A percentile compares a stretch with the other conserved stretches of the same genome.
These are phyloP conservation scores for Dendrolimus houi DNA, from an alignment of 2,888 invertebrate genomes.

Conservation along the genomic window DNA sequence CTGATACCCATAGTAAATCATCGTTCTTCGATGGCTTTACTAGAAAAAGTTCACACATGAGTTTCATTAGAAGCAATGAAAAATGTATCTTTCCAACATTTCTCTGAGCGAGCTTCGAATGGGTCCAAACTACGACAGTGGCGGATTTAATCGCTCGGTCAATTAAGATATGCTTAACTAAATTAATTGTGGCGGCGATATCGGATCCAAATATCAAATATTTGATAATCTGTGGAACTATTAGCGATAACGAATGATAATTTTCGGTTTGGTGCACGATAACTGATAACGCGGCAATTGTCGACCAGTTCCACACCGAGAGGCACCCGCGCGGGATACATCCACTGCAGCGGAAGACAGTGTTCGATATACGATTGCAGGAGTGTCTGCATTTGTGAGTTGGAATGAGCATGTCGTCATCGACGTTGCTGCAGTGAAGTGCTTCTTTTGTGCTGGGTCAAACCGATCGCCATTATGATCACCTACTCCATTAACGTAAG, in stretches of 20 bases:
- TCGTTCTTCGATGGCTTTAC: too few species aligned
- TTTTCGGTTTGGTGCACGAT: not conserved
- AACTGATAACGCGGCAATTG: not conserved
- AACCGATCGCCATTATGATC: not conserved
- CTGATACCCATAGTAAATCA: too few species aligned
- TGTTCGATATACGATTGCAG: not conserved
- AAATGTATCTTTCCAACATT: too few species aligned
- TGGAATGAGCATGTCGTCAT: not conserved
- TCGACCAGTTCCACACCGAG: not conserved
- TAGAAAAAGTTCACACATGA: too few species aligned
- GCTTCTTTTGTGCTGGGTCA: not conserved
- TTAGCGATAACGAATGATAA: slow-evolving; percentile 1
- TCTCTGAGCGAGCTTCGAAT: too few species aligned
- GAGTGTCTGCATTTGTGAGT: not conserved
- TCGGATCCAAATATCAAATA: not conserved
- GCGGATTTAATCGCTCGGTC: not conserved
- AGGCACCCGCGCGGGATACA: not conserved
- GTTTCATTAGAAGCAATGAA: too few species aligned
- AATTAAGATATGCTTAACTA: not conserved
- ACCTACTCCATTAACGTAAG: not conserved
- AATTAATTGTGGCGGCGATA: not conserved
- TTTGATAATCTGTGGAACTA: not conserved
- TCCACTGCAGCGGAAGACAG: not conserved
- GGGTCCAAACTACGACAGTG: not conserved
- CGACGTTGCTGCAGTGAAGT: not conserved